phyloP scores from a whole-genome alignment of 2,797 vertebrate genomes.

The Ptychadena robeensis region DNA sequence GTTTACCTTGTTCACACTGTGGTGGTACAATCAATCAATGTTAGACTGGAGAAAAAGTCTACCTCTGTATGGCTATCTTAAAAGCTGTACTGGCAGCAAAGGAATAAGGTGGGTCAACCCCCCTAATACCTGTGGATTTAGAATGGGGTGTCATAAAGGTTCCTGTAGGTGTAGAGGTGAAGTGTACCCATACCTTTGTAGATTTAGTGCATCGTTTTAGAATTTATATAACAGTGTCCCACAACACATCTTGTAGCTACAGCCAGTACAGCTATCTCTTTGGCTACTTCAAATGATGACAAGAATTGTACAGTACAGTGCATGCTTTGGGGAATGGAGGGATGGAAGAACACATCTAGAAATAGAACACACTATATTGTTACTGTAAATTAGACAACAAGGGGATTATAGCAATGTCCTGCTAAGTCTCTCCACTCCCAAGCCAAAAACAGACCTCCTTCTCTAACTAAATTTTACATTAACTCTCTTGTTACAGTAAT shows the following conservation, averaged over 20 bases:
- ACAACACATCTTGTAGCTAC: no score
- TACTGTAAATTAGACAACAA: conserved; percentile 20
- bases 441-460: neutral
- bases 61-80: no score
- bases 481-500: neutral
- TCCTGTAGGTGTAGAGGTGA: no score
- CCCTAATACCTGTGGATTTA: no score
- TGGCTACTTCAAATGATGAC: neutral
- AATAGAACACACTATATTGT: conserved; percentile 21
- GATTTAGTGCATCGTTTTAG: no score
- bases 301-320: neutral
- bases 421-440: neutral
- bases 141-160: no score
- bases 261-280: neutral
- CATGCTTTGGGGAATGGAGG: neutral
- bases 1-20: no score
- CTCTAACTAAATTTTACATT: neutral
- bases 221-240: neutral
- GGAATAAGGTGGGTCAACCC: no score
- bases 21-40: no score
- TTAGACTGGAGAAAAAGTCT: no score
- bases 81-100: no score
- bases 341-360: neutral
- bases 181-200: no score
- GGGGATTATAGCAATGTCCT: conserved; percentile 9